Base-by-base conservation (phyloP, 2,113 vertebrate species). In the Rostratula benghalensis region DNA sequence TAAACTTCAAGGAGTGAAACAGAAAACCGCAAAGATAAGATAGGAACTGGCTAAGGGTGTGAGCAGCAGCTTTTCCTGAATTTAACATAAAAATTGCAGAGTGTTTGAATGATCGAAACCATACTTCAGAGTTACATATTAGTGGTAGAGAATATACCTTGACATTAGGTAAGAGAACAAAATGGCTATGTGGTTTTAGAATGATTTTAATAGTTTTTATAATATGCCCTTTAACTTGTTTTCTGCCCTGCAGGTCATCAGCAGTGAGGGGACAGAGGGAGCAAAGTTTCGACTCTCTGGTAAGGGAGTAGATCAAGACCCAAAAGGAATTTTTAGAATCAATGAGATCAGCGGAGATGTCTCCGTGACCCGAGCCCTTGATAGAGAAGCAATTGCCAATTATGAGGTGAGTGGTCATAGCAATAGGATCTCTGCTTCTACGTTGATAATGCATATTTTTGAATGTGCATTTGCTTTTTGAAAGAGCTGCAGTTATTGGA, bases 241-340 rank as follows among this genome's bases (percentile, higher is more conserved):
- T 95, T 94, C 61, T 93, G 59, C 79, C 46, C 18, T 43, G 14
- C 97, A 99, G 99, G 98, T 99, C 71, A 98, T 99, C 83, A 98
- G 98, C 33, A 97, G 97, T 8, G 98, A 98, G 87, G 98, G 97
- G 92, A 94, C 97, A 6, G 98, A 98, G 48, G 98, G 98, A 95
- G 98, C 98, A 61, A 98, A 98, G 93, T 99, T 99, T 90, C 98
- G 98, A 31, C 98, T 99, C 97, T 98, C 97, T n/a, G 99, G 99
- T 7, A 99, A 97, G 33, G 99, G 99, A 51, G 98, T 99, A 17
- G 99, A 99, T 97, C 98, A 98, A 96, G 98, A 99, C 59, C 99
- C 99, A 18, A 99, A 98, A 96, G 99, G 98, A 85, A 97, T 98
- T 89, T 99, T 99, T 97, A 98, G 96, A 94, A 99, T 99, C 96